phyloP scores from a whole-genome alignment of 2,113 vertebrate species.

The Acrocephalus arundinaceus region DNA sequence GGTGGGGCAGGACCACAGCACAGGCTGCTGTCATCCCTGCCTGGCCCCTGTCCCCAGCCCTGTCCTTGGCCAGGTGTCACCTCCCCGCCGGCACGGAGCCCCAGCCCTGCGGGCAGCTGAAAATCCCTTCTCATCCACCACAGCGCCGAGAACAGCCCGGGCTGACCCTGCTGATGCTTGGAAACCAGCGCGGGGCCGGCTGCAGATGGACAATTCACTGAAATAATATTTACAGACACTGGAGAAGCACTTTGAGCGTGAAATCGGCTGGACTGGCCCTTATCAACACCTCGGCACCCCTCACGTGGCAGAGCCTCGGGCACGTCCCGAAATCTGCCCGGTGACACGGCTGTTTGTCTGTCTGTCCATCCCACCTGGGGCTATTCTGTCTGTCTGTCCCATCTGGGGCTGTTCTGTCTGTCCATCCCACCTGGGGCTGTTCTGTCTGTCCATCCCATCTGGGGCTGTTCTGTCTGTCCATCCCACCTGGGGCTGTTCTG shows the following conservation, averaged over 20 bases:
- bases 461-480: no score
- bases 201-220: background rate
- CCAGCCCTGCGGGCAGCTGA: background rate
- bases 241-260: background rate
- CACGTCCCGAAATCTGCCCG: background rate
- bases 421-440: no score
- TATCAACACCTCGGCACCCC: background rate
- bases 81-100: fast-evolving
- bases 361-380: no score
- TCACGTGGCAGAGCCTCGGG: background rate
- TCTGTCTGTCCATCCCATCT: no score
- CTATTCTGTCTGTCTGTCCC: no score
- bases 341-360: fast-evolving
- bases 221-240: background rate
- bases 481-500: no score
- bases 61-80: fast-evolving
- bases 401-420: no score
- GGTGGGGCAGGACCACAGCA: background rate
- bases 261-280: background rate
- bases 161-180: background rate
- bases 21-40: background rate
- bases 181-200: background rate
- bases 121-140: background rate
- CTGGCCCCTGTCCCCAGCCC: no score
- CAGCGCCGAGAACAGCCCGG: fast-evolving